Conservation (phyloP, 2,797 vertebrate species). For the Sebastes iracundus region DNA sequence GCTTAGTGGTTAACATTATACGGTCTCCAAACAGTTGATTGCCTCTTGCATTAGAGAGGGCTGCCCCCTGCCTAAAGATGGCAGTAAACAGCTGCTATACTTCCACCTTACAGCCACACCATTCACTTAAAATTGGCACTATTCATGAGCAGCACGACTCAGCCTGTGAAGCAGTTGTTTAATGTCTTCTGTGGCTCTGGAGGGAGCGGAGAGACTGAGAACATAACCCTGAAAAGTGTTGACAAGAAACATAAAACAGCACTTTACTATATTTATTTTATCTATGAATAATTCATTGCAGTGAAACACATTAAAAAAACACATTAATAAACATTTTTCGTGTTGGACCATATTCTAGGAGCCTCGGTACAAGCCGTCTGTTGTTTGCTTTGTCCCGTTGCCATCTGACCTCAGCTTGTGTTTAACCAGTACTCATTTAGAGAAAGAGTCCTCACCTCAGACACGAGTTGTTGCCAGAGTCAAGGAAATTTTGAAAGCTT, state of each 20-base stretch:
- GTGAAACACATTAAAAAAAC: neutral
- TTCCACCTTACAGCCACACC: neutral
- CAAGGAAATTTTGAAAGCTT: neutral
- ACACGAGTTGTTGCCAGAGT: neutral
- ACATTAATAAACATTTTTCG: neutral
- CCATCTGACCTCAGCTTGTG: neutral
- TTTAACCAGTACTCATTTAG: neutral
- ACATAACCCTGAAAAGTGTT: neutral
- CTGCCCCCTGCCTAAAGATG: neutral
- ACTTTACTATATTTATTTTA: neutral
- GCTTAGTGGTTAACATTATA: neutral
- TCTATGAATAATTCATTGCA: neutral
- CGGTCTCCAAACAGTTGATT: neutral
- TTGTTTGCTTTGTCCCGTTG: neutral
- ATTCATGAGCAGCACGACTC: neutral
- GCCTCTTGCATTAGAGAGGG: neutral
- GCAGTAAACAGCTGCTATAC: neutral
- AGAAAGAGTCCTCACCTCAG: neutral
- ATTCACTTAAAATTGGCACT: neutral
- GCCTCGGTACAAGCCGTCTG: neutral
- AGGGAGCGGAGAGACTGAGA: neutral
- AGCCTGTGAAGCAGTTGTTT: neutral
- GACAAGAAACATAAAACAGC: neutral
- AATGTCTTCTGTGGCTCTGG: neutral
- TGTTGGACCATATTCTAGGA: neutral